Evolutionary conservation across 2,888 invertebrate species (phyloP), one percentile per base, ranked within the genome.

Genomic region (Aphidoletes aphidimyza): DNA sequence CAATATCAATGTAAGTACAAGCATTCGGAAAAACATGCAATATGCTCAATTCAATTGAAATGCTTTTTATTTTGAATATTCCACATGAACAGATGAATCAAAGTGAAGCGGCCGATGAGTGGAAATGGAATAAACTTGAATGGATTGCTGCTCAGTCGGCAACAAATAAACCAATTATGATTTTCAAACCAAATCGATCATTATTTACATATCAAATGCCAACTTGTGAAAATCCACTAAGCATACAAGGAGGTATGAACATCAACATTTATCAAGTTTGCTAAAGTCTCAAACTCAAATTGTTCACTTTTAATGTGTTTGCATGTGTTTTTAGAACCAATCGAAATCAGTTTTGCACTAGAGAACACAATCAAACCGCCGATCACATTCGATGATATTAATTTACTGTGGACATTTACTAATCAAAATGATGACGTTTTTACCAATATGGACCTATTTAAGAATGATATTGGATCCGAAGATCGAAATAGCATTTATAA

Each of bases 161-260:
- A 2, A 93, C 93, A 85, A 94, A 94, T 84, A 91, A 92, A 1
- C 91, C 93, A 34, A 93, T 94, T 6, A 93, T 95, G 91, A 92
- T 95, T 86, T 96, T 96, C 89, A 95, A 94, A 88, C 96, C 97
- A 0, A 93, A 94, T 0, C 91, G 94, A 39, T 94, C 94, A 86
- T 91, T 97, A 84, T 95, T 95, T 88, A 94, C 93, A 0, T 92
- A 92, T 86, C 91, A 91, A 85, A 93, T 93, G 85, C 93, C 94
- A 86, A 93, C 93, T 86, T 91, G 90, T 83, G 90, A 91, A 84
- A 93, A 92, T 87, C 95, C 96, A 1, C 90, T 94, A 34, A 94
- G 94, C 14, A 93, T 96, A 83, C 92, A 95, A 87, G 94, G 94
- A 89, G 94, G 93, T 94, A 88, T 87, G 78, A 34, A 37, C 8